Conservation (phyloP, 2,797 vertebrate species). For the Florisuga fusca region DNA sequence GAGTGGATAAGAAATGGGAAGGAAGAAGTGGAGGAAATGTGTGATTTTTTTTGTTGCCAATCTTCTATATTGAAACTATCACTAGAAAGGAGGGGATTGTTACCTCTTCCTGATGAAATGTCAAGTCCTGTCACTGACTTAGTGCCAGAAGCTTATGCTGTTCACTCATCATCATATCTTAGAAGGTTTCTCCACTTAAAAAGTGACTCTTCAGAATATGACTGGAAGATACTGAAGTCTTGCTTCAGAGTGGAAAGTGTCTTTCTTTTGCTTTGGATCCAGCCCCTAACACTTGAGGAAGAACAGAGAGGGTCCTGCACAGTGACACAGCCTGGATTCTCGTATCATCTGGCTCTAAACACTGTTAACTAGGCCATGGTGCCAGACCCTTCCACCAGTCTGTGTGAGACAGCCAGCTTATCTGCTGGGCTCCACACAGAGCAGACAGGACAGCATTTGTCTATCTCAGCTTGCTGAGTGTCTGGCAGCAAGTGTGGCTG, state of each 20-base stretch:
- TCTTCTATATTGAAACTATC: not conserved
- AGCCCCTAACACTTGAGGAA: not conserved
- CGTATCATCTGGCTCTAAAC: not conserved
- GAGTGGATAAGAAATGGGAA: not conserved
- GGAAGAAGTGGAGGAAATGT: not conserved
- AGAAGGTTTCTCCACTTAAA: not conserved
- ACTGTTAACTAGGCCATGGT: not conserved
- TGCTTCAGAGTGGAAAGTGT: not conserved
- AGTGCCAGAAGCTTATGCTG: not conserved
- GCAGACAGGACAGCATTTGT: not conserved
- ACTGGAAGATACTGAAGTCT: not conserved
- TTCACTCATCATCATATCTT: not conserved
- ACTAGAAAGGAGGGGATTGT: not conserved
- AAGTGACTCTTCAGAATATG: not conserved
- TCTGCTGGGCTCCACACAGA: not conserved
- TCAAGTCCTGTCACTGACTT: not conserved
- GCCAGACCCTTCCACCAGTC: not conserved
- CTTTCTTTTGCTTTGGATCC: not conserved
- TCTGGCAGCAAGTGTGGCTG: constrained; percentile 36
- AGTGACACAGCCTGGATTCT: not conserved
- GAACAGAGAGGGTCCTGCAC: not conserved
- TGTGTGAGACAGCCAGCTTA: not conserved
- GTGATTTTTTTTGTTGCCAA: not conserved
- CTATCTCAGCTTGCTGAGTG: not conserved
- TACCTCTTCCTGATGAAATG: not conserved